Evolutionary conservation across 2,797 vertebrate genomes (phyloP).

Genomic region (Myioborus melanocephalus): DNA sequence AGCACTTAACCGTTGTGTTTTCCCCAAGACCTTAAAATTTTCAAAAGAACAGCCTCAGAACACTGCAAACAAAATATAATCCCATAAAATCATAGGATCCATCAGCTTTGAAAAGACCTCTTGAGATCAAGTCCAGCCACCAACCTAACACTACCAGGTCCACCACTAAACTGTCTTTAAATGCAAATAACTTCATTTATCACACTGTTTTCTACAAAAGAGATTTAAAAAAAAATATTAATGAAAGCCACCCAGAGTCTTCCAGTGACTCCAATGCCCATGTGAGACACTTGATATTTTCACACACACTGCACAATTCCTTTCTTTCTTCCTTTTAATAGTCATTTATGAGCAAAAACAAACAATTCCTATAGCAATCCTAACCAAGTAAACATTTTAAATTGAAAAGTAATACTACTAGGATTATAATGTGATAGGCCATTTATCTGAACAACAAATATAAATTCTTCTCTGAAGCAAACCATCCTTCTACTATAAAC

Average conservation of each 20-base stretch:
- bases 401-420: background rate
- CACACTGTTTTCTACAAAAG: background rate
- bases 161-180: background rate
- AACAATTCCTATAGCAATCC: background rate
- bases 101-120: background rate
- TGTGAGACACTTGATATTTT: background rate
- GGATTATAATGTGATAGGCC: background rate
- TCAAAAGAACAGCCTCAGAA: background rate
- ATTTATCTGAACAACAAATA: background rate
- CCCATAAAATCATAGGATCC: background rate
- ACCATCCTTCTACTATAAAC: background rate
- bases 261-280: background rate
- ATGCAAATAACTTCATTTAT: background rate
- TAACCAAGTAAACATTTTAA: background rate
- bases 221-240: background rate
- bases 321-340: background rate
- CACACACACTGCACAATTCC: background rate
- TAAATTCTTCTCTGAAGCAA: background rate
- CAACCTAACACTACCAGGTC: background rate
- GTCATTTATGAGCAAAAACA: background rate
- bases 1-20: background rate
- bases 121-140: background rate
- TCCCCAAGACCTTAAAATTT: background rate
- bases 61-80: background rate
- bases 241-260: background rate